Conservation (phyloP, 2,113 vertebrate species). For the Sphaerodactylus townsendi region DNA sequence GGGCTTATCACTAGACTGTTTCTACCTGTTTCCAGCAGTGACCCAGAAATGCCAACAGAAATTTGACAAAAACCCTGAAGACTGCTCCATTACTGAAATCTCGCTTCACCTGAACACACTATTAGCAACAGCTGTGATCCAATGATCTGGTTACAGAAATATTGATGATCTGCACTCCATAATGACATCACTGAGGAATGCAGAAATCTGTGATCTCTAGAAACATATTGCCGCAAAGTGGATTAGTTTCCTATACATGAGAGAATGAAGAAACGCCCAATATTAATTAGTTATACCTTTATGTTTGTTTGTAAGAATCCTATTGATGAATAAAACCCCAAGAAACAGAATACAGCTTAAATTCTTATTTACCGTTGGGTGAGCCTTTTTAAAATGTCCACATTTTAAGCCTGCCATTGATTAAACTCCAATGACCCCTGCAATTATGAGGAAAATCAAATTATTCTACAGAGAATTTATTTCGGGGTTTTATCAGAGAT, state of each 20-base stretch:
- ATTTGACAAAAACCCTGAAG: neutral
- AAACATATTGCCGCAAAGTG: neutral
- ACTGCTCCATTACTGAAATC: neutral
- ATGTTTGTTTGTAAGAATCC: neutral
- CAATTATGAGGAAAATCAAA: slow-evolving; percentile 49
- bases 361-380: neutral
- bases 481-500: slow-evolving; percentile 42
- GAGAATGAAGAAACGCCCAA: neutral
- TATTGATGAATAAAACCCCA: neutral
- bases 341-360: neutral
- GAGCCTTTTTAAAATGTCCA: slow-evolving; percentile 23
- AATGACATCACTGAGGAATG: neutral
- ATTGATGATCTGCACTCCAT: neutral
- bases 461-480: slow-evolving; percentile 45
- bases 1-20: neutral
- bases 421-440: slow-evolving; percentile 48
- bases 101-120: neutral
- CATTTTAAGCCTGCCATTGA: slow-evolving; percentile 53
- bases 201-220: neutral
- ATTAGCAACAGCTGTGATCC: neutral
- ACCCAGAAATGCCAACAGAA: neutral
- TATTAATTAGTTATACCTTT: neutral
- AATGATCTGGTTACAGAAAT: neutral
- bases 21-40: neutral
- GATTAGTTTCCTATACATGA: neutral